phyloP scores from a whole-genome alignment of 2,888 invertebrate genomes.

The Pristionchus entomophagus region DNA sequence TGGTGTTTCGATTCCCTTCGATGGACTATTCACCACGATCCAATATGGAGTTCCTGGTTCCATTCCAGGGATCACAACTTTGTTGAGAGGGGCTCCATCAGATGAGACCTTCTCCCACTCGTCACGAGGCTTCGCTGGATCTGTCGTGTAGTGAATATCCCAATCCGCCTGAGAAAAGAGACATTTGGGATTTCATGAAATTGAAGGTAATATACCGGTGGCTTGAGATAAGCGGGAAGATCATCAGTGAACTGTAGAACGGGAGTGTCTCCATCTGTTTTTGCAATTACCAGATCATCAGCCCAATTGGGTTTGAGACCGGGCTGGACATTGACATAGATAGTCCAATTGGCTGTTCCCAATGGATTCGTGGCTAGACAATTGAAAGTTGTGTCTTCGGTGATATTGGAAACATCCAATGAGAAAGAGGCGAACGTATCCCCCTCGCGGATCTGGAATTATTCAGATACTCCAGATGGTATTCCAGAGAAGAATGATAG shows the following conservation, averaged over 20 bases:
- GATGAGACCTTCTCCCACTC: constrained; percentile 68
- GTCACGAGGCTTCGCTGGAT: constrained; percentile 65
- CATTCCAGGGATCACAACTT: constrained; percentile 62
- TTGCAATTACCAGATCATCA: constrained; percentile 69
- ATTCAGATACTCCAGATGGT: too few relatives aligned
- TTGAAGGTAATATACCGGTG: not conserved
- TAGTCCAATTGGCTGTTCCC: constrained; percentile 75
- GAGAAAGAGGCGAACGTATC: constrained; percentile 68
- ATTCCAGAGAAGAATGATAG: not conserved
- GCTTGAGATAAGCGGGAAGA: constrained; percentile 64
- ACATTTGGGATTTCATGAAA: not conserved
- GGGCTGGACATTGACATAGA: constrained; percentile 59
- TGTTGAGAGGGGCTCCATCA: constrained; percentile 64
- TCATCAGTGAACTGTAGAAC: constrained; percentile 69
- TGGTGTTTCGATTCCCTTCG: constrained; percentile 71
- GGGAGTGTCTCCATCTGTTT: constrained; percentile 67
- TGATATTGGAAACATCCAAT: constrained; percentile 72
- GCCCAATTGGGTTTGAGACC: constrained; percentile 69
- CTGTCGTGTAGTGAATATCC: constrained; percentile 70
- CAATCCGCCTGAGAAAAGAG: constrained; percentile 57
- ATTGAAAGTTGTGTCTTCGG: constrained; percentile 73
- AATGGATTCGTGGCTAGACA: constrained; percentile 74
- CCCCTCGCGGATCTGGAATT: constrained; percentile 62
- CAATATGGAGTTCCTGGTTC: constrained; percentile 69
- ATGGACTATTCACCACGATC: constrained; percentile 70